A percentile compares a stretch with the other conserved stretches of the same genome.
phyloP scores from a whole-genome alignment of 2,113 vertebrate genomes.

The Aphelocoma coerulescens region DNA sequence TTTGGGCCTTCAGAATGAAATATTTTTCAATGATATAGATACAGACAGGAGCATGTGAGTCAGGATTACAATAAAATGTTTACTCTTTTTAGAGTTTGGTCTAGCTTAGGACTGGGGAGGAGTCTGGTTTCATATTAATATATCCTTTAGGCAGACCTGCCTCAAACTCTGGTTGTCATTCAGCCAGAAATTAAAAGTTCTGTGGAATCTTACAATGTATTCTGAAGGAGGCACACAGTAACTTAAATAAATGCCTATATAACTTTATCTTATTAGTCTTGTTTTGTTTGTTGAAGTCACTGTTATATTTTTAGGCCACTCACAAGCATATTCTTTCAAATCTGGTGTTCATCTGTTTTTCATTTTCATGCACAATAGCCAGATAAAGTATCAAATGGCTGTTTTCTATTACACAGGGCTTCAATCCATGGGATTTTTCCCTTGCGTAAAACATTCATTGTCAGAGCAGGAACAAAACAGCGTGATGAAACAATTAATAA shows the following conservation, averaged over 20 bases:
- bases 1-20: background rate
- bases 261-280: background rate
- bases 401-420: background rate
- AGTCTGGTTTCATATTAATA: background rate
- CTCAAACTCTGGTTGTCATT: background rate
- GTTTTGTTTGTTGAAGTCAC: background rate
- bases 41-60: background rate
- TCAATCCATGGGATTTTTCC: background rate
- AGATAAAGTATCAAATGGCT: background rate
- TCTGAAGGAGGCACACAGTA: background rate
- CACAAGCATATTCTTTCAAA: background rate
- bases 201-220: background rate
- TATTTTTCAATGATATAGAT: background rate
- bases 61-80: background rate
- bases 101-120: background rate
- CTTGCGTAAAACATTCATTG: background rate
- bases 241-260: background rate
- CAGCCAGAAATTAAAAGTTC: background rate
- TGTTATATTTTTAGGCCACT: background rate
- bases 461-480: background rate
- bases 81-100: background rate
- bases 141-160: background rate
- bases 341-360: background rate
- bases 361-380: background rate
- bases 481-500: background rate